These are phyloP conservation scores for Butorides virescens DNA, from an alignment of 2,113 vertebrate genomes.

Conservation along the genomic window DNA sequence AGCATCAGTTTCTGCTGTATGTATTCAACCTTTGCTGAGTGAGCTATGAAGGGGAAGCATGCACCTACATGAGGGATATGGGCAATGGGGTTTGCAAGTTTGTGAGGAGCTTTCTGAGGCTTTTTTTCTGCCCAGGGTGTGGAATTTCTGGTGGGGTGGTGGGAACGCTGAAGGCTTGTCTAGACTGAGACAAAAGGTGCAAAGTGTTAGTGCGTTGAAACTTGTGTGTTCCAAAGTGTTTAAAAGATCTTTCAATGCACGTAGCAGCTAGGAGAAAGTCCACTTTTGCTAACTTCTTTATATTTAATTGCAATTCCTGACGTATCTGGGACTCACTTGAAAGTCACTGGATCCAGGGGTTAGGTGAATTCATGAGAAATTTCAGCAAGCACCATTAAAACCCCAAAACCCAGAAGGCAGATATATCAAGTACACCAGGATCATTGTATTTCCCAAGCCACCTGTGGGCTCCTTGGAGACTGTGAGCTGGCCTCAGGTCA, in stretches of 20 bases:
- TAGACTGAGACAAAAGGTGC: not conserved
- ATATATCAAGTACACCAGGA: not conserved
- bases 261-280: not conserved
- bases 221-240: fast-evolving
- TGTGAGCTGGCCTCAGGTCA: not conserved
- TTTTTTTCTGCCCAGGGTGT: not conserved
- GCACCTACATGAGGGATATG: not conserved
- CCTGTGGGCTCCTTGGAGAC: not conserved
- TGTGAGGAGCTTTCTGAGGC: not conserved
- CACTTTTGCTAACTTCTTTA: not conserved
- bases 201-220: not conserved
- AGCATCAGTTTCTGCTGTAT: not conserved
- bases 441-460: not conserved
- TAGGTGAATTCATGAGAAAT: not conserved
- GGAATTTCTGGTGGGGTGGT: not conserved
- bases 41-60: not conserved
- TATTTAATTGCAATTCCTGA: not conserved
- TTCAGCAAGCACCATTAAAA: not conserved
- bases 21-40: not conserved
- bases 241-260: not conserved
- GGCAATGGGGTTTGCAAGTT: not conserved
- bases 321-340: not conserved
- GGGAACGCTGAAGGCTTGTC: not conserved
- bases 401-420: not conserved
- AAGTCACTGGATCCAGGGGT: not conserved